Evolutionary conservation across 2,888 invertebrate species (phyloP).

Genomic region (Metopia argyrocephala): DNA sequence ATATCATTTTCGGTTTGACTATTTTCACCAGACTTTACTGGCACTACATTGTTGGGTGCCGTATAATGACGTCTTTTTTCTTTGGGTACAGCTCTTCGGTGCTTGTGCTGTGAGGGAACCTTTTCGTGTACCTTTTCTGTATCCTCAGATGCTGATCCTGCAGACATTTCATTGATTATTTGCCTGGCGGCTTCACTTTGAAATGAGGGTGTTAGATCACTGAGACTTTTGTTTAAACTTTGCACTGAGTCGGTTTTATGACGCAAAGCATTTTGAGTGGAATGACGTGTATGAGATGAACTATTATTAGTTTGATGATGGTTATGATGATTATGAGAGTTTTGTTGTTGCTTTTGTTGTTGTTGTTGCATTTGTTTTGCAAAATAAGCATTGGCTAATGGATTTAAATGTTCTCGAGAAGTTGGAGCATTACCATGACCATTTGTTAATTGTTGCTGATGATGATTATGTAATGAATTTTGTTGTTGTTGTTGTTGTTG

Average conservation of each 20-base stretch:
- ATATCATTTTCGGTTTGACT: slow-evolving; percentile 79
- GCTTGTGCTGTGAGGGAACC: slow-evolving; percentile 81
- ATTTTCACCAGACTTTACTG: slow-evolving; percentile 82
- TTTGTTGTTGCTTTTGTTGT: slow-evolving; percentile 64
- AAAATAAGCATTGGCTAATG: slow-evolving; percentile 74
- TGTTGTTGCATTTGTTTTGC: slow-evolving; percentile 75
- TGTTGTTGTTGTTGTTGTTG: slow-evolving; percentile 69
- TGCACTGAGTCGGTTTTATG: slow-evolving; percentile 78
- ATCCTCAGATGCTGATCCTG: slow-evolving; percentile 79
- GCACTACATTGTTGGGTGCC: slow-evolving; percentile 87
- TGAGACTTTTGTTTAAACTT: slow-evolving; percentile 77
- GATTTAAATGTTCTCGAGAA: slow-evolving; percentile 71
- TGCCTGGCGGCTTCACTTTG: slow-evolving; percentile 92
- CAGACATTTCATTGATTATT: slow-evolving; percentile 89
- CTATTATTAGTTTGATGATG: slow-evolving; percentile 42
- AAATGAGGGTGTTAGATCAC: slow-evolving; percentile 85
- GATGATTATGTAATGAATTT: slow-evolving; percentile 68
- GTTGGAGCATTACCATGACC: slow-evolving; percentile 58
- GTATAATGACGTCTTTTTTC: slow-evolving; percentile 93
- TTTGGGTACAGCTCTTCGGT: slow-evolving; percentile 86
- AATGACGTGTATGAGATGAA: slow-evolving; percentile 69
- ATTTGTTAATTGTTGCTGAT: slow-evolving; percentile 67
- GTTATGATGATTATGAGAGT: slow-evolving; percentile 50
- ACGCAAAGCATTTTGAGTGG: slow-evolving; percentile 72
- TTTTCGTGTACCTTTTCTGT: slow-evolving; percentile 77